Evolutionary conservation across 2,797 vertebrate species (phyloP).

Genomic region (Poeciliopsis turneri): DNA sequence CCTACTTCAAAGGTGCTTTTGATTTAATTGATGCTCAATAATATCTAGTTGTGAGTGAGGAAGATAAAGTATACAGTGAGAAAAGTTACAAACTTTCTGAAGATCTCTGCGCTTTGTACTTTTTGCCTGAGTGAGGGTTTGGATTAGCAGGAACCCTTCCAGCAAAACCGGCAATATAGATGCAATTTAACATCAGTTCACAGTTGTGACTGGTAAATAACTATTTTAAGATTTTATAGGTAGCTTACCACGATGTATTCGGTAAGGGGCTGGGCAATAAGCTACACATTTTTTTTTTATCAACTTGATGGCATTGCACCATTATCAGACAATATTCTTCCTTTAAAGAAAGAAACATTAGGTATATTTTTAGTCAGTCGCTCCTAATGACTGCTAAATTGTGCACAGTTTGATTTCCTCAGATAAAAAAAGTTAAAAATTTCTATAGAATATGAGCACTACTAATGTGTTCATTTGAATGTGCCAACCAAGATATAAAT

Average conservation of each 20-base stretch:
- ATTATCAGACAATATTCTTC: not conserved
- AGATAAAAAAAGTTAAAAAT: not conserved
- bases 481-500: slow-evolving; percentile 23
- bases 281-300: not conserved
- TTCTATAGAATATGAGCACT: not conserved
- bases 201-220: not conserved
- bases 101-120: not conserved
- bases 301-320: not conserved
- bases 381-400: not conserved
- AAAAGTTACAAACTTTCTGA: not conserved
- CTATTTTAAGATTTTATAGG: not conserved
- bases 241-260: not conserved
- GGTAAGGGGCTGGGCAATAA: not conserved
- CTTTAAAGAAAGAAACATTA: not conserved
- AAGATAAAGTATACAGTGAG: not conserved
- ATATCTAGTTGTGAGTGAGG: not conserved
- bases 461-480: slow-evolving; percentile 5
- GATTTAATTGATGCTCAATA: not conserved
- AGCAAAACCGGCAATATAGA: not conserved
- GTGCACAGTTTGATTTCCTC: not conserved
- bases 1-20: not conserved
- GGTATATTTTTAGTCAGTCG: not conserved
- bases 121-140: not conserved
- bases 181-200: not conserved
- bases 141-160: not conserved